Percentiles rank a stretch among this genome's conserved stretches.
Conservation (phyloP, 2,888 invertebrate species). For the Ophioninae sp. region DNA sequence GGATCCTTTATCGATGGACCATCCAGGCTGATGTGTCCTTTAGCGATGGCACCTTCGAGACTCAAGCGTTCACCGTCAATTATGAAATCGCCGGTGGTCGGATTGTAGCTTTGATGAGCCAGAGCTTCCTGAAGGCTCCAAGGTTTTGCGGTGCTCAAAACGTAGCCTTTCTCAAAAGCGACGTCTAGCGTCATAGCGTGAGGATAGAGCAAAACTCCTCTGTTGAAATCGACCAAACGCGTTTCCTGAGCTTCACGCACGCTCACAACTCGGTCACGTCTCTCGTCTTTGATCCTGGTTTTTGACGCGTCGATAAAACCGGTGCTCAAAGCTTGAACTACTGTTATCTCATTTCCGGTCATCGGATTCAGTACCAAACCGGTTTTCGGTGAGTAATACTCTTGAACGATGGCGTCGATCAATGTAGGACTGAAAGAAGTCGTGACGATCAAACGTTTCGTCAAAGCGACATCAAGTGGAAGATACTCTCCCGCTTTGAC, state of each 20-base stretch:
- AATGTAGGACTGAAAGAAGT: constrained; percentile 87
- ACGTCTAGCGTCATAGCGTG: constrained; percentile 87
- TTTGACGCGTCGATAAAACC: constrained; percentile 88
- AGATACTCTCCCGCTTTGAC: constrained; percentile 87
- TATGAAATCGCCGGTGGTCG: constrained; percentile 87
- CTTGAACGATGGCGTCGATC: constrained; percentile 88
- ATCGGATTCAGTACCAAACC: constrained; percentile 90
- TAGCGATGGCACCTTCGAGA: constrained; percentile 88
- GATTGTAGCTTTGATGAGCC: constrained; percentile 90
- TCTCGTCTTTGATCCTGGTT: constrained; percentile 88
- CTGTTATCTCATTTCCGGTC: constrained; percentile 87
- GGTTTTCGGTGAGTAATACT: constrained; percentile 88
- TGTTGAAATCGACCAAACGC: constrained; percentile 87
- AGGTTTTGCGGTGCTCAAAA: constrained; percentile 90
- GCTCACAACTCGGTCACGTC: constrained; percentile 85
- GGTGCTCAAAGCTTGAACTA: constrained; percentile 88
- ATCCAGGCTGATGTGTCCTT: constrained; percentile 89
- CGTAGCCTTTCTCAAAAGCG: constrained; percentile 90
- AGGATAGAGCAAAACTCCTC: constrained; percentile 87
- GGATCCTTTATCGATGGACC: constrained; percentile 91
- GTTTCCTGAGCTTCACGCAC: constrained; percentile 87
- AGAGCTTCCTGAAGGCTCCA: constrained; percentile 92
- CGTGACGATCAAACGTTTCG: constrained; percentile 87
- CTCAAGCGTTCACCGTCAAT: constrained; percentile 87
- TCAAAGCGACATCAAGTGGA: constrained; percentile 87